Base-by-base conservation (phyloP, 1,140 invertebrate genomes). In the Halictus rubicundus region DNA sequence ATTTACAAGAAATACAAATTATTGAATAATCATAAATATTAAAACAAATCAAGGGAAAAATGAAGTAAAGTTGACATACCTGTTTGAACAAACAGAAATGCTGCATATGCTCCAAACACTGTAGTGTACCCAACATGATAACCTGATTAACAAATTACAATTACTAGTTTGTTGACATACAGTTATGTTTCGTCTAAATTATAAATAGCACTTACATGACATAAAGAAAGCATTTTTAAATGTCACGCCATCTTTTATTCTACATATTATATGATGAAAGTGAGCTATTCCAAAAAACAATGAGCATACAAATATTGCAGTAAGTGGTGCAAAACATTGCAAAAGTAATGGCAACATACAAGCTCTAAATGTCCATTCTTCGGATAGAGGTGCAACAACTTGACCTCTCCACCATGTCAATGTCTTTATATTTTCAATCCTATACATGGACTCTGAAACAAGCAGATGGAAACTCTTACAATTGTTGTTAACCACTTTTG, bases 251-350 rank as follows among this genome's bases (percentile, higher is more conserved):
- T 93, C 93, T 85, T 95, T 96, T 14, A 97, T 93, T 87, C 95
- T 95, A 89, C 98, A 98, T 81, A 96, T 94, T 87, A 98, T 95
- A 88, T 99, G 98, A 94, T 99, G 98, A 88, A 98, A 96, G 94
- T 99, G 98, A 70, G 97, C 97, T 70, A 97, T 95, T 66, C 98
- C 98, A 94, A 99, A 99, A 90, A 99, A 97, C 10, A 99, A 91
- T 2, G 98, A 97, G 88, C 96, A 97, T 78, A 98, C 94, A 82
- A 98, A 96, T 63, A 99, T 95, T 10, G 97, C 96, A 72, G 94
- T 95, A 8, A 94, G 91, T 5, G 96, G 96, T n/a, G 94, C 92
- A 85, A 98, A 96, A 90, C 96, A 97, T 89, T 98, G 97, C 76
- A 98, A 91, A 16, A 99, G 93, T 23, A 99, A 91, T 37, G 98